Percentiles rank a stretch among this genome's conserved stretches.
Conservation (phyloP, 2,113 vertebrate species). For the Pycnonotus jocosus region DNA sequence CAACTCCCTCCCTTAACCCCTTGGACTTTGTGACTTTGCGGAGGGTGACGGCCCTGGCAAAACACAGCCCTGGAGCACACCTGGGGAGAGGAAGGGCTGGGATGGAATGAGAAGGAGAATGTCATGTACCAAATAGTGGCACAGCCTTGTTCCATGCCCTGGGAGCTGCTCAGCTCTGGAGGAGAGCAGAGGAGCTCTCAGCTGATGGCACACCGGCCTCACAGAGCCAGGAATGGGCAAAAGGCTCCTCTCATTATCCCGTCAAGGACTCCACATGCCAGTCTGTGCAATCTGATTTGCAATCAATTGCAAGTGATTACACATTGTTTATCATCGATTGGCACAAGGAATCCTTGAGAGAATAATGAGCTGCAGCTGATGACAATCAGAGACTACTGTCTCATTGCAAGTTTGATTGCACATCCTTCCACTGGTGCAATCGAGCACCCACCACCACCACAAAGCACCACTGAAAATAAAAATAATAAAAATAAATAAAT, state of each 20-base stretch:
- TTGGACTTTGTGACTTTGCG: neutral
- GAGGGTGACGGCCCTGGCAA: fast-evolving
- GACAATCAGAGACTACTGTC: constrained; percentile 78
- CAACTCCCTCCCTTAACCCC: neutral
- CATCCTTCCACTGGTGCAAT: constrained; percentile 50
- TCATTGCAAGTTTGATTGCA: constrained; percentile 65
- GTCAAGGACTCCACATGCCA: constrained; percentile 59
- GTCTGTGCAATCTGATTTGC: constrained; percentile 72
- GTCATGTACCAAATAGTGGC: neutral
- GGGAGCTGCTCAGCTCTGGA: neutral
- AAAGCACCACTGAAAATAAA: neutral
- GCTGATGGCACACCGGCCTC: neutral
- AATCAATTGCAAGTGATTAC: constrained; percentile 82
- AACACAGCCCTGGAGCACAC: neutral
- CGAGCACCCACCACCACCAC: constrained; percentile 43
- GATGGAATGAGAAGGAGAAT: fast-evolving
- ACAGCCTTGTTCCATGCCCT: neutral
- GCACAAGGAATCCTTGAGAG: constrained; percentile 73
- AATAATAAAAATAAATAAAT: neutral
- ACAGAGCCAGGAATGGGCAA: constrained; percentile 27
- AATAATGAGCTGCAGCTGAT: constrained; percentile 83
- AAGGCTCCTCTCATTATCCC: constrained; percentile 30
- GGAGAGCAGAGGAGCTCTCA: neutral
- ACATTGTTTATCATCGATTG: constrained; percentile 78
- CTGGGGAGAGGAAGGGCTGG: too few relatives aligned